Evolutionary conservation across 2,888 invertebrate species (phyloP), one percentile per base, ranked within the genome.

Genomic region (Coecobrya sp.): DNA sequence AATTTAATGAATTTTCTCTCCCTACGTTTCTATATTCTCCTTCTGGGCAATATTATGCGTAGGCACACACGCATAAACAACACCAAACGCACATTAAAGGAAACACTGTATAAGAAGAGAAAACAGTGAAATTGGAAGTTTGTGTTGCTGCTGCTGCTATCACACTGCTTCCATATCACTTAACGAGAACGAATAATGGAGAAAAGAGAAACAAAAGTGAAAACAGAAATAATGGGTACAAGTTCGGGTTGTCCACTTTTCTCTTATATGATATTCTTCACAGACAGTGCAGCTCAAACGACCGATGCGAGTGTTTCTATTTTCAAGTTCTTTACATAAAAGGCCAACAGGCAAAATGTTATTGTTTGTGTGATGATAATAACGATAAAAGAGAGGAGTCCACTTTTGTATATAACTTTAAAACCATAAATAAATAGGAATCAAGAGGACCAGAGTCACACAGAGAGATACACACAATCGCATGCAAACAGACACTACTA

Each of bases 401-500:
- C 45, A 73, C 22, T 73, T 73, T 73, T 73, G n/a, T 70, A 42
- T 30, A 73, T 52, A 79, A 79, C 52, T 52, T n/a, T 52, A 52
- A 73, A 73, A 2, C 30, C 25, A 27, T n/a, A n/a, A n/a, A 13
- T 13, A 42, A 19, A 36, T 42, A 42, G 36, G 25, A 30, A 27
- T 68, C 25, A 30, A 30, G 30, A 68, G 30, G n/a, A 68, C 1
- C n/a, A 36, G 70, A 36, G 36, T 70, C 70, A 25, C 65, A 62
- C 13, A 36, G 30, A 70, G 4, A 70, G 10, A 76, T 22, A 22
- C 73, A 45, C 42, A 45, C 73, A 45, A 16, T 30, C 7, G 16
- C 73, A 76, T 76, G 45, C 79, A 79, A 49, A 79, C 52, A 79
- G 79, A 79, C 52, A 79, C 79, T n/a, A 73, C 73, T 73, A 49